Evolutionary conservation across 2,797 vertebrate species (phyloP).

Genomic region (Brachyalestes nurse): DNA sequence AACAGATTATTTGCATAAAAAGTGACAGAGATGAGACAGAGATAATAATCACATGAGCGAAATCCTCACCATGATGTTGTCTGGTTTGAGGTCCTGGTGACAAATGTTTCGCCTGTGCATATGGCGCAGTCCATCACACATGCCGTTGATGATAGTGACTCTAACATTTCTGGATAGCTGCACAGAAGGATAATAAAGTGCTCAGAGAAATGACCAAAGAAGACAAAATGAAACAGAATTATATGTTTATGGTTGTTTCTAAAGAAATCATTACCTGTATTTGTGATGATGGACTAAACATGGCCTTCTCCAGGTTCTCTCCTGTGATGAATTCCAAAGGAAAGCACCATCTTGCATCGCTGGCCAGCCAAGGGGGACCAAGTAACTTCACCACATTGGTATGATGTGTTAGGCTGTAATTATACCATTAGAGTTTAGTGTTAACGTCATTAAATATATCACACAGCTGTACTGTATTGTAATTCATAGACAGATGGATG

Average conservation of each 20-base stretch:
- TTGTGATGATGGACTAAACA: conserved; percentile 72
- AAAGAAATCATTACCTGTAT: conserved; percentile 63
- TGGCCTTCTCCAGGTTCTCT: conserved; percentile 75
- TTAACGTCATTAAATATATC: too few relatives aligned
- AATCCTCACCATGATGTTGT: conserved; percentile 77
- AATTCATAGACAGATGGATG: too few relatives aligned
- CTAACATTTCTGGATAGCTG: conserved; percentile 65
- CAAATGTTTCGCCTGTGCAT: conserved; percentile 73
- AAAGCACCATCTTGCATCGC: conserved; percentile 69
- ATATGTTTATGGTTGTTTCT: too few relatives aligned
- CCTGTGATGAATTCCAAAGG: conserved; percentile 76
- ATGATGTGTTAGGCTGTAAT: conserved; percentile 65
- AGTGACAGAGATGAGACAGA: too few relatives aligned
- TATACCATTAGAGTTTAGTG: neutral
- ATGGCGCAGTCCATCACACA: conserved; percentile 74
- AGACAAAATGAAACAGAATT: too few relatives aligned
- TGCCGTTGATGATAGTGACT: conserved; percentile 71
- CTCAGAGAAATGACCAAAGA: too few relatives aligned
- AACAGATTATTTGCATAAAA: too few relatives aligned
- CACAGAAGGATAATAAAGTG: too few relatives aligned
- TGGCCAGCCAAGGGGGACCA: conserved; percentile 64
- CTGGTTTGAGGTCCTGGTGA: conserved; percentile 79
- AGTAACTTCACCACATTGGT: conserved; percentile 76
- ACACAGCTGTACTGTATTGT: too few relatives aligned
- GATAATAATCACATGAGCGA: too few relatives aligned